Conservation (phyloP, 35 echinoderm and acorn worm genomes). For the Stichopus chloronotus region DNA sequence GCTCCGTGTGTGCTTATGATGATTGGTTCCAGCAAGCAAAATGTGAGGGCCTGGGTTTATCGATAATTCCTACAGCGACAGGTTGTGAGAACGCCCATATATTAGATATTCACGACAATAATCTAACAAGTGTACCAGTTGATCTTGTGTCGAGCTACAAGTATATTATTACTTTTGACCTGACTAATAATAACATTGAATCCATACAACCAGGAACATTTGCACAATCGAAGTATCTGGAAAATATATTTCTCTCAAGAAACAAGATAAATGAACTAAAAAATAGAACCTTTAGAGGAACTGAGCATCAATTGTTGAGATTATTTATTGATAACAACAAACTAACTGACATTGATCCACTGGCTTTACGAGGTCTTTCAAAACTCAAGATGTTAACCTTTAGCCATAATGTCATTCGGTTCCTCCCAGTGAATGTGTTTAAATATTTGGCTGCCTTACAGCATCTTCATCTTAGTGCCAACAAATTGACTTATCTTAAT, state of each 20-base stretch:
- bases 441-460: not conserved
- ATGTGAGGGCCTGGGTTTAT: not conserved
- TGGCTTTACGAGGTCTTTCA: not conserved
- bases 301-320: not conserved
- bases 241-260: not conserved
- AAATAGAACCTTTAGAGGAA: not conserved
- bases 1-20: not conserved
- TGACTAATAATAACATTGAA: not conserved
- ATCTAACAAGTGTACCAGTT: not conserved
- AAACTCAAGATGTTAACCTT: not conserved
- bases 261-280: not conserved
- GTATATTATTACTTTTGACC: not conserved
- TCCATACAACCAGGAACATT: not conserved
- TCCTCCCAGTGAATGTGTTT: not conserved
- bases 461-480: not conserved
- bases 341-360: not conserved
- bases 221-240: not conserved
- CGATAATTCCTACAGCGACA: not conserved
- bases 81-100: not conserved
- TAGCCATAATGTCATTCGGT: not conserved
- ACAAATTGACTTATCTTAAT: not conserved
- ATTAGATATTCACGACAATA: not conserved
- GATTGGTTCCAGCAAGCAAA: not conserved
- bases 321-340: not conserved
- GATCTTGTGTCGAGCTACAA: not conserved